Evolutionary conservation across 2,797 vertebrate species (phyloP), one percentile per base, ranked within the genome.

Genomic region (Acanthis flammea): DNA sequence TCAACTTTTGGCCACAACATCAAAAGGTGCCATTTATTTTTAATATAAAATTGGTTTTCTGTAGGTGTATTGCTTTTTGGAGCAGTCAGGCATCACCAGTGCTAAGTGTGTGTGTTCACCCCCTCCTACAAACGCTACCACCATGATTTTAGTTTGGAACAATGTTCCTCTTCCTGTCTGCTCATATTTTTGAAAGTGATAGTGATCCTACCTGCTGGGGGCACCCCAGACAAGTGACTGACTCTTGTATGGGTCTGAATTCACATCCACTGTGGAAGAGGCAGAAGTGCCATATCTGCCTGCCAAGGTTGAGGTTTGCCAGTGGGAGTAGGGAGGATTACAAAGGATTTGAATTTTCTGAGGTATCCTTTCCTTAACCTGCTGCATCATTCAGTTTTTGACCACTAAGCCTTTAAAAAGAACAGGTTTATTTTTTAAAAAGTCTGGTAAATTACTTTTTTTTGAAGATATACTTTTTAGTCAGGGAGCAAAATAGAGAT

Each of bases 401-500:
- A n/a, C 19, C 8, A 28, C 27, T 2, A 54, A 31, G 23, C 16
- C 57, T 71, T 48, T 61, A 7, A 61, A 81, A 33, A 31, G 18
- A 24, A 23, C 51, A 60, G 25, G 2, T 62, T 44, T 39, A 9
- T 61, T 83, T 54, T 7, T 50, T 76, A 54, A 35, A 65, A 51
- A 70, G 41, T 42, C 47, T 73, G 21, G 9, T 12, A 51, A 50
- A 30, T 60, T 27, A 63, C 18, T 18, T n/a, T 24, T 12, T n/a
- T 41, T 74, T 19, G 9, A 33, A 87, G n/a, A 23, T 23, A 15
- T 1, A 8, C 21, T 57, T 70, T 44, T 39, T 87, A 47, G 14
- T 95, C 83, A 88, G 85, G 15, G 70, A 94, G 61, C 53, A 91
- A 77, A 94, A 95, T 24, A 81, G 80, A 71, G 58, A 47, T 92